phyloP scores from a whole-genome alignment of 1,140 invertebrate species.

The Globodera ellingtonae region DNA sequence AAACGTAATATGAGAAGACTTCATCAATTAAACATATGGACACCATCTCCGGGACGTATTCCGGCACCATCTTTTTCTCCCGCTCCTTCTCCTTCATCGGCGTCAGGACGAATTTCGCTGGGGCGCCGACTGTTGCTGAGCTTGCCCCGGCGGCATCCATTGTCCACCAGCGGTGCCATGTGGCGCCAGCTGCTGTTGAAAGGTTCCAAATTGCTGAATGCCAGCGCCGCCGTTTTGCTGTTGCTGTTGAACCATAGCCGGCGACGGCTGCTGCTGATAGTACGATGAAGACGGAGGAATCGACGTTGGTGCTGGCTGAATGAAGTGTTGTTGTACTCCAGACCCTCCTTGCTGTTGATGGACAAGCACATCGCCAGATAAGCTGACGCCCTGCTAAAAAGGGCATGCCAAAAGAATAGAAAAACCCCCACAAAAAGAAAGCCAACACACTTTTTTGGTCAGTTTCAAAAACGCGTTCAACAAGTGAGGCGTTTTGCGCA shows the following conservation, averaged over 20 bases:
- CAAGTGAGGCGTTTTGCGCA: conserved; percentile 56
- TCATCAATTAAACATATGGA: not conserved
- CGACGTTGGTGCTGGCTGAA: not conserved
- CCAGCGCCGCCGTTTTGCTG: not conserved
- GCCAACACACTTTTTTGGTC: conserved; percentile 14
- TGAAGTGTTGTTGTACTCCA: conserved; percentile 16
- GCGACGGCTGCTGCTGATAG: conserved; percentile 12
- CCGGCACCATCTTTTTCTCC: conserved; percentile 7
- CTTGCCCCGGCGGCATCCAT: conserved; percentile 10
- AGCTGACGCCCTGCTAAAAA: not conserved
- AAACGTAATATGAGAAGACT: too few relatives aligned
- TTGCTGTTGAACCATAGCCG: not conserved
- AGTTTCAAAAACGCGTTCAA: conserved; percentile 57
- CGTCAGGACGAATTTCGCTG: not conserved
- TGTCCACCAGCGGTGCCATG: not conserved
- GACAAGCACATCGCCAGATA: not conserved
- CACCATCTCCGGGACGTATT: not conserved
- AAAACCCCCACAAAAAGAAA: not conserved
- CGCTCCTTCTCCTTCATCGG: not conserved
- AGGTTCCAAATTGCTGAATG: not conserved
- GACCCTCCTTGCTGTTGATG: not conserved
- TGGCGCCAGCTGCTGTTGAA: not conserved
- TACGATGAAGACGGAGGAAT: not conserved
- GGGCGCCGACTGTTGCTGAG: conserved; percentile 14
- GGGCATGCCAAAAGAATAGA: not conserved